Evolutionary conservation across 1,140 invertebrate genomes (phyloP).

Genomic region (Saccostrea cuccullata): DNA sequence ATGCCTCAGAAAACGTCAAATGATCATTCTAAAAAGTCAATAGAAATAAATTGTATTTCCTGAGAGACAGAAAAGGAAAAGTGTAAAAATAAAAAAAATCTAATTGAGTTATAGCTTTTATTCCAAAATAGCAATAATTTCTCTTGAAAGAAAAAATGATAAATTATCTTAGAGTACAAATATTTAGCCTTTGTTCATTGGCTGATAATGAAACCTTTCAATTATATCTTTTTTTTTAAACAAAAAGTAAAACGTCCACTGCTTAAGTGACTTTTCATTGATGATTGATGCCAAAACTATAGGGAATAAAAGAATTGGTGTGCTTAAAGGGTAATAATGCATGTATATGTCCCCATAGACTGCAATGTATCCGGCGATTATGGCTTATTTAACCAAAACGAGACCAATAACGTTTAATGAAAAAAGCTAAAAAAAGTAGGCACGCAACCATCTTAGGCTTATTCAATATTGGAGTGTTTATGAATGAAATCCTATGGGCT

Average conservation of each 20-base stretch:
- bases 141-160: not conserved
- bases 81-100: not conserved
- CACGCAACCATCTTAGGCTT: not conserved
- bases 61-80: not conserved
- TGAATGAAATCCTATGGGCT: not conserved
- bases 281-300: no score
- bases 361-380: not conserved
- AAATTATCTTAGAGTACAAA: not conserved
- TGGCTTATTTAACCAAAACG: not conserved
- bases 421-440: not conserved
- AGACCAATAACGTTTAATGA: not conserved
- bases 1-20: not conserved
- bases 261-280: no score
- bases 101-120: not conserved
- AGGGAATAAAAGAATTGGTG: not conserved
- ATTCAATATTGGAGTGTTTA: not conserved
- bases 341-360: constrained; percentile 2
- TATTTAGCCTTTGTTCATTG: not conserved
- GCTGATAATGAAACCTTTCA: not conserved
- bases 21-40: not conserved
- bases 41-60: constrained; percentile 1
- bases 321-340: not conserved
- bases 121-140: not conserved
- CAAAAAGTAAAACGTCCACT: no score
- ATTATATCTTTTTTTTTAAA: not conserved